Percentiles rank a stretch among this genome's conserved stretches.
phyloP scores from a whole-genome alignment of 2,113 vertebrate genomes.

The Cephalophus harveyi region DNA sequence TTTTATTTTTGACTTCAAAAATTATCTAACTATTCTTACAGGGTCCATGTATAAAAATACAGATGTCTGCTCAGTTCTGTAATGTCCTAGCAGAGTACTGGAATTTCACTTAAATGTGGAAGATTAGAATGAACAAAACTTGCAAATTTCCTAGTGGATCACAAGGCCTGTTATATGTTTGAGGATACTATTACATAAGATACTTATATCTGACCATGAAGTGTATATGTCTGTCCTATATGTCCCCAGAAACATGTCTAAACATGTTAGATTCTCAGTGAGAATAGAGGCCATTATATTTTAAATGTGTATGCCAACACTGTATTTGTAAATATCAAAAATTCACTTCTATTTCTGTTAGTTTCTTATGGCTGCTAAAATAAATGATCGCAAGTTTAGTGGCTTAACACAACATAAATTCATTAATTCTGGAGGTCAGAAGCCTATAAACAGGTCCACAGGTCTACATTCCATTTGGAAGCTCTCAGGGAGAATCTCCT shows the following conservation, averaged over 20 bases:
- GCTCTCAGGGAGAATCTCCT: background rate
- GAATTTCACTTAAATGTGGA: constrained; percentile 47
- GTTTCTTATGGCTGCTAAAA: background rate
- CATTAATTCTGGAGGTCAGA: background rate
- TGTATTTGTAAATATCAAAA: background rate
- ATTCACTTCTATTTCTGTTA: background rate
- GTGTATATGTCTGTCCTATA: background rate
- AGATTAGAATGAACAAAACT: constrained; percentile 7
- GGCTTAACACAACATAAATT: background rate
- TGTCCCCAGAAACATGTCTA: background rate
- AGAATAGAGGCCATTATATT: background rate
- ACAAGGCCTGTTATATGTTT: background rate
- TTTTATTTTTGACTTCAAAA: constrained; percentile 37
- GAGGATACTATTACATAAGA: background rate
- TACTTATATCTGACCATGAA: background rate
- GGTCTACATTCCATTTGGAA: background rate
- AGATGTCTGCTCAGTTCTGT: background rate
- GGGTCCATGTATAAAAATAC: background rate
- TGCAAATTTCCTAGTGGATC: constrained; percentile 20
- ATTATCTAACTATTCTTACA: constrained; percentile 39
- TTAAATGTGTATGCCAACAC: background rate
- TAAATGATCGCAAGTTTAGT: background rate
- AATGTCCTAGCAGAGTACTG: background rate
- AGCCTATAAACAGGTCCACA: background rate
- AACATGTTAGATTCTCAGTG: background rate